These are phyloP conservation scores for Microtus agrestis DNA, from an alignment of 2,797 vertebrate genomes.

Conservation along the genomic window DNA sequence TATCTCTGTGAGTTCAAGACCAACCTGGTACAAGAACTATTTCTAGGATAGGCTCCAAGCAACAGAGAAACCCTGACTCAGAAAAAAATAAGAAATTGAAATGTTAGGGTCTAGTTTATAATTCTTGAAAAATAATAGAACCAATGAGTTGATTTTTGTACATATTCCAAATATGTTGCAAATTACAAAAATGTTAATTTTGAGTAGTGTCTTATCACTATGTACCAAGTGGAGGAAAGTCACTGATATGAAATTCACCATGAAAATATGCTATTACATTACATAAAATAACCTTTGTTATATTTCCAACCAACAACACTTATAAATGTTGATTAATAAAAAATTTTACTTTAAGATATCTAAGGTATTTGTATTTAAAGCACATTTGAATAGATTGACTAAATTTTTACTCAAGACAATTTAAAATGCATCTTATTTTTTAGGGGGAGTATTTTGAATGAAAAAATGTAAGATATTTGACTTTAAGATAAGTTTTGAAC, in stretches of 20 bases:
- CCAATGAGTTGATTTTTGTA: neutral
- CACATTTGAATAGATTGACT: neutral
- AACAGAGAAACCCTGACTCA: too few species aligned
- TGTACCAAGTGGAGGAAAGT: neutral
- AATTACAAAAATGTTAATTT: neutral
- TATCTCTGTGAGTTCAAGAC: too few species aligned
- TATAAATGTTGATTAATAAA: neutral
- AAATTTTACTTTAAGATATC: neutral
- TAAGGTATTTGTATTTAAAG: neutral
- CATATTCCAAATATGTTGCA: neutral
- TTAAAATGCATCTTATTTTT: slow-evolving; percentile 1
- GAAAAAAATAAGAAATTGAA: neutral
- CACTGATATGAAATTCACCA: neutral
- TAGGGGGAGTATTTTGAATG: neutral
- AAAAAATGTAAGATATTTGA: neutral
- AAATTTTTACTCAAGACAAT: neutral
- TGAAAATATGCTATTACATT: neutral
- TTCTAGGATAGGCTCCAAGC: too few species aligned
- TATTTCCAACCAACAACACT: neutral
- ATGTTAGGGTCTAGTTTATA: neutral
- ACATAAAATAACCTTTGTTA: neutral
- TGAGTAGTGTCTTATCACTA: neutral
- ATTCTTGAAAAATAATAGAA: neutral
- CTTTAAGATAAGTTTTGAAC: neutral
- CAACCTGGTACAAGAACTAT: too few species aligned